These are phyloP conservation scores for Pseudomugil tenellus DNA, from an alignment of 2,797 vertebrate genomes.

Conservation along the genomic window DNA sequence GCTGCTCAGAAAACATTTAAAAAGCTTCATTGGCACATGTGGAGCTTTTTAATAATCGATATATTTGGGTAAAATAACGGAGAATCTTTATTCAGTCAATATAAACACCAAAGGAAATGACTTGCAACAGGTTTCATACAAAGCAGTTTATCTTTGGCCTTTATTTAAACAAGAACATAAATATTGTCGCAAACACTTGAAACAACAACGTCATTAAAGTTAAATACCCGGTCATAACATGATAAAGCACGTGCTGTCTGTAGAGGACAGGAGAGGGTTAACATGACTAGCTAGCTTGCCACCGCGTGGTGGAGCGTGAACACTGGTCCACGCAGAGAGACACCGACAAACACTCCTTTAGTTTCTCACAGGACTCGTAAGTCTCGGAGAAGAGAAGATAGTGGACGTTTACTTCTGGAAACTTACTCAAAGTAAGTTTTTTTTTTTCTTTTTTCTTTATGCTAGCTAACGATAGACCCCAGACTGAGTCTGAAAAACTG, in stretches of 20 bases:
- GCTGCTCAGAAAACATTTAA: neutral
- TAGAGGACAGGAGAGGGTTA: conserved; percentile 45
- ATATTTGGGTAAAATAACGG: neutral
- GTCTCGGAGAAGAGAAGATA: neutral
- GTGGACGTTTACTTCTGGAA: conserved; percentile 5
- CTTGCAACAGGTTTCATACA: neutral
- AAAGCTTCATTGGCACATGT: neutral
- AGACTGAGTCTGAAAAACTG: fast-evolving
- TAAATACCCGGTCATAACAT: neutral
- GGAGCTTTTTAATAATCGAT: neutral
- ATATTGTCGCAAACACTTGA: neutral
- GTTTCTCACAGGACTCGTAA: conserved; percentile 8
- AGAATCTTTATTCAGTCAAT: neutral
- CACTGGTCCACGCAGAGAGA: conserved; percentile 2
- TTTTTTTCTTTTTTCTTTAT: no score
- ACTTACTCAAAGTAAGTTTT: conserved; percentile 48
- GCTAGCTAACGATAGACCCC: no score
- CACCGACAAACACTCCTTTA: neutral
- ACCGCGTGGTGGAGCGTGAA: conserved; percentile 45
- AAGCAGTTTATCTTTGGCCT: neutral
- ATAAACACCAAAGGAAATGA: no score
- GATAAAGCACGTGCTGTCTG: neutral
- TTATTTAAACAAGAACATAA: neutral
- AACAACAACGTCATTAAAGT: neutral
- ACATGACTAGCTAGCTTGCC: conserved; percentile 11